Evolutionary conservation across 2,113 vertebrate genomes (phyloP), one percentile per base, ranked within the genome.

Genomic region (Atrichornis clamosus): DNA sequence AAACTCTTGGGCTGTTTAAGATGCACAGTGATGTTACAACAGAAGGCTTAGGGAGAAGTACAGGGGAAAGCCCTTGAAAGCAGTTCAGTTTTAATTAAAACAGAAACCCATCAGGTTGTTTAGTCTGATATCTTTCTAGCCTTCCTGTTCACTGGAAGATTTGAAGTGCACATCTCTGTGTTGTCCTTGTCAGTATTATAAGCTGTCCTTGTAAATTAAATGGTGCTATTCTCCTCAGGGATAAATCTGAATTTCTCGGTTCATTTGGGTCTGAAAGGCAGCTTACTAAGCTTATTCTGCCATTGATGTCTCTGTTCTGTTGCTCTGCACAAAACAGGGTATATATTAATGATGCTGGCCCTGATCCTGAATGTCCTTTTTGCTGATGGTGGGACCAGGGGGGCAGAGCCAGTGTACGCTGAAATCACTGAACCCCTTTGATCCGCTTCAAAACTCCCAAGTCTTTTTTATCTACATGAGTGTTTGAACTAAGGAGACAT

Each of bases 121-220:
- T 79, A 81, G 67, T 68, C 60, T 55, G 56, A 1, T 33, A 28
- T 50, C 24, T 91, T 88, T 72, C 63, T 42, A 89, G 68, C 37
- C 78, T 90, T 90, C 50, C 87, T 70, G 24, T 50, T 84, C 89
- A 55, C 69, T 77, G 86, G 24, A 87, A 87, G 42, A 91, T 84
- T 90, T 93, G 81, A 97, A 91, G 22, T 87, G 65, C 27, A 62
- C 50, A 59, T 79, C 65, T 90, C 75, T 68, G 4, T 63, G 50
- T 82, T 94, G 97, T 95, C 95, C 93, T 97, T 97, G 93, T 72
- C 69, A 74, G 68, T 85, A 78, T 73, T 91, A 84, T 87, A 94
- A 95, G 84, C 63, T 92, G 92, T 89, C 96, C 92, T 96, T 97
- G 93, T 95, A 96, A 95, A 97, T 96, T 90, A 95, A 90, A 90